Percentiles rank a stretch among this genome's conserved stretches.
Conservation (phyloP, 2,888 invertebrate species). For the Agriotes lineatus region DNA sequence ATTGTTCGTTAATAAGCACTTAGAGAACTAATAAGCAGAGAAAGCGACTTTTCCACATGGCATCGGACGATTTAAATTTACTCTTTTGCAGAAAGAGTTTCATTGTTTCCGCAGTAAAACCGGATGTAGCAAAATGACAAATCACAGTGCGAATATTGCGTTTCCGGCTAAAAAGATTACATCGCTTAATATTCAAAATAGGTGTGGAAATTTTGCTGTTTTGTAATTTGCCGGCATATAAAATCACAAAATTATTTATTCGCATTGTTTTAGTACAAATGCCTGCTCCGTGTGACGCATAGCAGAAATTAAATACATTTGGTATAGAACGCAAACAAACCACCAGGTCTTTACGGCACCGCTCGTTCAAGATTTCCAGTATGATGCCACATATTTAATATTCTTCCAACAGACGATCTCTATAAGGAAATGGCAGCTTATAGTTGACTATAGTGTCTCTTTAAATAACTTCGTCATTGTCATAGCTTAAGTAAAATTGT, state of each 20-base stretch:
- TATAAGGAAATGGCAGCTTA: conserved; percentile 19
- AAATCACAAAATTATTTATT: too few relatives aligned
- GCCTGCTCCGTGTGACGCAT: too few relatives aligned
- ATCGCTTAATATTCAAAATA: not conserved
- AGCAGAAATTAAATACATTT: too few relatives aligned
- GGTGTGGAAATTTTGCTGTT: not conserved
- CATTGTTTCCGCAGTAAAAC: conserved; percentile 2
- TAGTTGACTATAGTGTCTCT: conserved; percentile 1
- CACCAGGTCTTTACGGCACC: too few relatives aligned
- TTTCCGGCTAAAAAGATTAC: not conserved
- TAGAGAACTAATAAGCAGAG: conserved; percentile 3
- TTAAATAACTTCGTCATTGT: conserved; percentile 14
- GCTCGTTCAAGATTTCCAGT: too few relatives aligned
- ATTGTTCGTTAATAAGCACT: not conserved
- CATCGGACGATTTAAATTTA: not conserved
- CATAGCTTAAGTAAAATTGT: not conserved
- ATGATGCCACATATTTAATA: conserved; percentile 4
- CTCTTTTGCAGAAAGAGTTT: not conserved
- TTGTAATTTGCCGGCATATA: not conserved
- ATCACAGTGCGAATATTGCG: not conserved
- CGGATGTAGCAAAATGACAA: conserved; percentile 4
- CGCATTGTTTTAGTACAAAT: too few relatives aligned
- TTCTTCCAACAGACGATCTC: not conserved
- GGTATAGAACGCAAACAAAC: too few relatives aligned
- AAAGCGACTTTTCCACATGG: not conserved